These are phyloP conservation scores for Thymelicus sylvestris DNA, from an alignment of 2,888 invertebrate species.

Conservation along the genomic window DNA sequence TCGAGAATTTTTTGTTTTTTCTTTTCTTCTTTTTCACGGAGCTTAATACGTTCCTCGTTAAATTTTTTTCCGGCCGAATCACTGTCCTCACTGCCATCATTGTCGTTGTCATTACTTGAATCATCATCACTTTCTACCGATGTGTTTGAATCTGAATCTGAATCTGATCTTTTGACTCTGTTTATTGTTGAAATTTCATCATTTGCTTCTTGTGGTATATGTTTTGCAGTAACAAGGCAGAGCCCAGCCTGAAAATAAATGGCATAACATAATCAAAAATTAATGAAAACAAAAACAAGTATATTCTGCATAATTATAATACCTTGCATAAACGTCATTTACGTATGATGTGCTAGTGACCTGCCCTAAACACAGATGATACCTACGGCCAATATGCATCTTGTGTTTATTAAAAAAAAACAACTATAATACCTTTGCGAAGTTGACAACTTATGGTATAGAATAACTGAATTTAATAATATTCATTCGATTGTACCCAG, in stretches of 20 bases:
- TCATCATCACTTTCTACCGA: conserved; percentile 55
- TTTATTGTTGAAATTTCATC: conserved; percentile 54
- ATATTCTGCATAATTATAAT: no score
- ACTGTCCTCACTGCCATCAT: conserved; percentile 44
- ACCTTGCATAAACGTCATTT: no score
- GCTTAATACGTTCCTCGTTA: conserved; percentile 47
- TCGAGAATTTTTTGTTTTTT: conserved; percentile 54
- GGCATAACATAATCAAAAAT: conserved; percentile 15
- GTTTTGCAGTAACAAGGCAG: conserved; percentile 72
- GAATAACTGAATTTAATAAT: no score
- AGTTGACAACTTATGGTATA: no score
- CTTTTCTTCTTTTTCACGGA: conserved; percentile 49
- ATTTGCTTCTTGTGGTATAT: conserved; percentile 66
- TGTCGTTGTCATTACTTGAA: conserved; percentile 50
- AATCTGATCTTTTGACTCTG: conserved; percentile 56
- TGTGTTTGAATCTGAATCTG: conserved; percentile 56
- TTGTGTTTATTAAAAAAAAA: no score
- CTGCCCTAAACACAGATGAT: no score
- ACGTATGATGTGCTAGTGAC: no score
- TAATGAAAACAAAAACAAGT: conserved; percentile 15
- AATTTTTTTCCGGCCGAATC: conserved; percentile 44
- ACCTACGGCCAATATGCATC: no score
- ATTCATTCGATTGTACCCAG: no score
- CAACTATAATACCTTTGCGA: no score
- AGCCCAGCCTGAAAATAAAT: conserved; percentile 66